Conservation (phyloP, 2,797 vertebrate species). For the Microctenopoma steveboyesi region DNA sequence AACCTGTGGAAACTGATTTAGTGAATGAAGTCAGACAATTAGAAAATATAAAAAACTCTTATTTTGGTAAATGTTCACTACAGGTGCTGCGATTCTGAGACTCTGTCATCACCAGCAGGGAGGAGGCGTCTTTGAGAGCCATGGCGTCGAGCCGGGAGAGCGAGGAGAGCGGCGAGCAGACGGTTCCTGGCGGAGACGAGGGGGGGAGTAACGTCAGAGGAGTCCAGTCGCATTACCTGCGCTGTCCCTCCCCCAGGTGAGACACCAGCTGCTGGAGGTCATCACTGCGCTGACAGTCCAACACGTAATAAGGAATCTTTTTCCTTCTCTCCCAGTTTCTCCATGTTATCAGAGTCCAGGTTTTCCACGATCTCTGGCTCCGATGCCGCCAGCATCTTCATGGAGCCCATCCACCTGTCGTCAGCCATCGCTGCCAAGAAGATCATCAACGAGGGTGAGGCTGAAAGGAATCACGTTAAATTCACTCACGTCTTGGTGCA, state of each 20-base stretch:
- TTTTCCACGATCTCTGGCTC: constrained; percentile 90
- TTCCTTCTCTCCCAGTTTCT: constrained; percentile 60
- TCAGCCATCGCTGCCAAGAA: constrained; percentile 93
- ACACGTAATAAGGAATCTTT: too few relatives aligned
- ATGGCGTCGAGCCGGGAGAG: constrained; percentile 74
- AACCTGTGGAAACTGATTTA: too few relatives aligned
- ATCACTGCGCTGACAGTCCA: too few relatives aligned
- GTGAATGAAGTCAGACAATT: too few relatives aligned
- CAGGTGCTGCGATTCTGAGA: neutral
- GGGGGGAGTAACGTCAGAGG: constrained; percentile 79
- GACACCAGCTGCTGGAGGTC: neutral
- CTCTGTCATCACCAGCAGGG: neutral
- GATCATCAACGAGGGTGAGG: constrained; percentile 94
- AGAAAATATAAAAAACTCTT: neutral
- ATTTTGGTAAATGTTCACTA: neutral
- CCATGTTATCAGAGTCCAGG: constrained; percentile 82
- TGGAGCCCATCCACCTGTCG: constrained; percentile 97
- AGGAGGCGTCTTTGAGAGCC: constrained; percentile 35
- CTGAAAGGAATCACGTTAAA: too few relatives aligned
- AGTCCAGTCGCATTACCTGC: constrained; percentile 91
- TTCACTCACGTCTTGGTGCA: too few relatives aligned
- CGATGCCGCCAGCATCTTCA: constrained; percentile 93
- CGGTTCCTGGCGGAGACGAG: constrained; percentile 77
- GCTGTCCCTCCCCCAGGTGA: constrained; percentile 91
- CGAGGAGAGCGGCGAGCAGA: constrained; percentile 70